Conservation (phyloP, 2,113 vertebrate genomes). For the Cryptotis parvus region DNA sequence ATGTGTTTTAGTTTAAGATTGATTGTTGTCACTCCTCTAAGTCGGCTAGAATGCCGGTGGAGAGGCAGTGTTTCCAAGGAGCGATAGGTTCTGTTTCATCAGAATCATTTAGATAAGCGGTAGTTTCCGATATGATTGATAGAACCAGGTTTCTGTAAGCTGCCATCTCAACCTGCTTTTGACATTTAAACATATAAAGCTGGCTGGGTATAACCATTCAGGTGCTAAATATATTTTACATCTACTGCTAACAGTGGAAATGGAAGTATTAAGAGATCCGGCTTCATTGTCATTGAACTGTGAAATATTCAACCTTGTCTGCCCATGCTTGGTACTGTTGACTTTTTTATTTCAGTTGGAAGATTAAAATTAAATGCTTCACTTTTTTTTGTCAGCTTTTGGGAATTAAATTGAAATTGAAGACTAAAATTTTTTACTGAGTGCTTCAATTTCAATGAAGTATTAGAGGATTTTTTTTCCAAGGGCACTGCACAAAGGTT, state of each 20-base stretch:
- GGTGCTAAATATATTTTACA: conserved; percentile 92
- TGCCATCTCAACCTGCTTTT: conserved; percentile 91
- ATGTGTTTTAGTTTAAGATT: conserved; percentile 62
- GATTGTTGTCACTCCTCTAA: neutral
- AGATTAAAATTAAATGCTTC: conserved; percentile 96
- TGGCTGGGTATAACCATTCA: conserved; percentile 92
- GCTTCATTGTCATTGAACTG: conserved; percentile 92
- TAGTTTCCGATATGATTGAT: conserved; percentile 90
- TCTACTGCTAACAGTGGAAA: conserved; percentile 88
- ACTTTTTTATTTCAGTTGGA: conserved; percentile 96
- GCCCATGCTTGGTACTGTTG: conserved; percentile 92
- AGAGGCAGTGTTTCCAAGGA: conserved; percentile 92
- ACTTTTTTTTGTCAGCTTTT: conserved; percentile 94
- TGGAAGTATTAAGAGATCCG: conserved; percentile 91
- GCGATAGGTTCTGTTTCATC: conserved; percentile 93
- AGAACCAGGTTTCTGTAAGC: conserved; percentile 91
- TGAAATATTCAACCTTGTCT: conserved; percentile 93
- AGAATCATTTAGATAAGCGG: conserved; percentile 94
- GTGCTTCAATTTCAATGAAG: conserved; percentile 85
- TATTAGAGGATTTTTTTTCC: conserved; percentile 84
- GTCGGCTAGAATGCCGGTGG: conserved; percentile 84
- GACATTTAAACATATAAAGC: conserved; percentile 94
- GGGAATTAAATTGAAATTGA: conserved; percentile 94
- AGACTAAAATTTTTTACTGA: conserved; percentile 88
- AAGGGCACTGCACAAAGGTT: conserved; percentile 86